These are phyloP conservation scores for Pelecanoides urinatrix DNA, from an alignment of 2,113 vertebrate species.

Conservation along the genomic window DNA sequence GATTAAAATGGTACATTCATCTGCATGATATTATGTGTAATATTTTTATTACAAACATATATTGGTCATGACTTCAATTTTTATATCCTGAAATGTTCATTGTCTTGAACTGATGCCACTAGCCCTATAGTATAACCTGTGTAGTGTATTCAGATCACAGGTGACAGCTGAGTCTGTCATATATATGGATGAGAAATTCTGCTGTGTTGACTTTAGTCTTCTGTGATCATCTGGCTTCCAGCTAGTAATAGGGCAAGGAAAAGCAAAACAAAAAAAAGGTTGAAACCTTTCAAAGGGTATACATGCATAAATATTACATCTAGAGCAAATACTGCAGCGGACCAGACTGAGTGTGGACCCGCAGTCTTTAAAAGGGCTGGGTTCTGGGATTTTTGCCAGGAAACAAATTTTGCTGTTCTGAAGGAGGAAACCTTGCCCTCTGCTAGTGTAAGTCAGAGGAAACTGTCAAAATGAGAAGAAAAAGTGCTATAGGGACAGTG, in stretches of 20 bases:
- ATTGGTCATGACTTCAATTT: background rate
- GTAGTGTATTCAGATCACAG: background rate
- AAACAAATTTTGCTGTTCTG: background rate
- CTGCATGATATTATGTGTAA: background rate
- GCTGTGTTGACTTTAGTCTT: background rate
- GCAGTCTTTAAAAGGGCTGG: background rate
- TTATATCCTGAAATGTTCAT: background rate
- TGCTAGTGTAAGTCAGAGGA: background rate
- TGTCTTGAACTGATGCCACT: background rate
- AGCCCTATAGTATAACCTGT: rapidly evolving
- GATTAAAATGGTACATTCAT: background rate
- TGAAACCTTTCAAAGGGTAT: background rate
- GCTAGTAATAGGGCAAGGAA: background rate
- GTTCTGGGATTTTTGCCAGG: background rate
- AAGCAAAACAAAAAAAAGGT: background rate
- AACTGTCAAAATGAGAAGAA: background rate
- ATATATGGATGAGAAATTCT: background rate
- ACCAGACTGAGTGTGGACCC: background rate
- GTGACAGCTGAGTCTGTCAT: background rate
- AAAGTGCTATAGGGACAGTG: background rate
- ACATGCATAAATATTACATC: background rate
- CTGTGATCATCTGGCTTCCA: background rate
- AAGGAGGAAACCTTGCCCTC: background rate
- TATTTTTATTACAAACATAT: background rate
- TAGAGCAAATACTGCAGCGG: background rate